Evolutionary conservation across 1,140 invertebrate genomes (phyloP).

Genomic region (Drosophila arawakana): DNA sequence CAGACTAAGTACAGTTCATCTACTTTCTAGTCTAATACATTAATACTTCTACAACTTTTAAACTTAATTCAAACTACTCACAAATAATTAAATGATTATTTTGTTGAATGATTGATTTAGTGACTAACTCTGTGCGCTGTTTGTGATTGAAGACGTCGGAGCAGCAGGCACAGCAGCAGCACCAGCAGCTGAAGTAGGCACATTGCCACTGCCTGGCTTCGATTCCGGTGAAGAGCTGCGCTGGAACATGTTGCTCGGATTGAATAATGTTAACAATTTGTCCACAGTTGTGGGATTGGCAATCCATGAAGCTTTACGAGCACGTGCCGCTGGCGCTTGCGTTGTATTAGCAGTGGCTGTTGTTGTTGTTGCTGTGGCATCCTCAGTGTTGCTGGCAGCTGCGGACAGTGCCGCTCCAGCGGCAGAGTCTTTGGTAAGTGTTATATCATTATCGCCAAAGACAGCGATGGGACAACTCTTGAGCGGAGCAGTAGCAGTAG

Average conservation of each 20-base stretch:
- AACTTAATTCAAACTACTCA: not conserved
- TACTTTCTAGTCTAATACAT: too few species aligned
- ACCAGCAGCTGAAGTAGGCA: not conserved
- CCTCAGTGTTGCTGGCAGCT: constrained; percentile 17
- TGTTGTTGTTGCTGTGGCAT: constrained; percentile 17
- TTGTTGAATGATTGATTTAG: constrained; percentile 1
- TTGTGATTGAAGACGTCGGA: constrained; percentile 27
- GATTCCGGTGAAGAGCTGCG: constrained; percentile 77
- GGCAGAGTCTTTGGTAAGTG: constrained; percentile 74
- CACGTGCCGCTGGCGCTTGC: constrained; percentile 61
- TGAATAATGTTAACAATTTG: constrained; percentile 86
- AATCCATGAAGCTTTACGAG: constrained; percentile 87
- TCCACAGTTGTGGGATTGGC: constrained; percentile 85
- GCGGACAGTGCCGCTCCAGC: constrained; percentile 59
- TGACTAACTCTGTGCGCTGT: constrained; percentile 61
- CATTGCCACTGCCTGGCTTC: constrained; percentile 36
- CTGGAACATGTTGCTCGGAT: constrained; percentile 85
- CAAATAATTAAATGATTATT: not conserved
- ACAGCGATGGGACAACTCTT: constrained; percentile 73
- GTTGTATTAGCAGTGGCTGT: constrained; percentile 36
- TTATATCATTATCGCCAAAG: constrained; percentile 80
- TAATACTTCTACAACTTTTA: not conserved
- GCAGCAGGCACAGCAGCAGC: constrained; percentile 4
- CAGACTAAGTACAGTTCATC: too few species aligned
- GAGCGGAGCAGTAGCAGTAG: constrained; percentile 27